Base-by-base conservation (phyloP, 2,113 vertebrate species). In the Tichodroma muraria region DNA sequence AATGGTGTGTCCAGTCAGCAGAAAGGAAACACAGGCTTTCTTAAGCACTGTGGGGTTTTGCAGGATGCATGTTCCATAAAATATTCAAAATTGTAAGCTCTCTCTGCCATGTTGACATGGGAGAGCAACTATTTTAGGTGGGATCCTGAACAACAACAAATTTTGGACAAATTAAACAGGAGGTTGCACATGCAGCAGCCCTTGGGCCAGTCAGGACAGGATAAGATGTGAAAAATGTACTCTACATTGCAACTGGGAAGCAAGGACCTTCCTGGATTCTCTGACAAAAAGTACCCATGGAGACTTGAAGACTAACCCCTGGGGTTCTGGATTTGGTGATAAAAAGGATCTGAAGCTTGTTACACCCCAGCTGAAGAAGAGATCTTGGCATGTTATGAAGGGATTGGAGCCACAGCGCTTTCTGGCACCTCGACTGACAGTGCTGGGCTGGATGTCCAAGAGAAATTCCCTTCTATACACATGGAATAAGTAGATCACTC, bases 71-170 rank as follows among this genome's bases (percentile, higher is more conserved):
- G 10, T 27, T 69, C 47, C 30, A 8, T 38, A 35, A 22, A 2
- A 17, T 9, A 61, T 22, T 72, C 38, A 53, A 60, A 24, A 53
- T 15, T 53, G 11, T 76, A 53, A 68, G 15, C 17, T 4, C 2
- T 53, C 33, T 73, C 9, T 76, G 5, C 35, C 21, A 19, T 9
- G 31, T n/a, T 47, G 47, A 40, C 10, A 7, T 0, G 0, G 28
- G 40, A 81, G 30, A 50, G 20, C 7, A 59, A 5, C 13, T 8
- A 1, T 69, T 82, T 47, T 35, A 82, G 17, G 11, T 35, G 24
- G 21, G 13, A 10, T 60, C 18, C 10, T 47, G 31, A 53, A 18
- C 28, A 31, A 5, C 11, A 54, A 9, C 9, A 60, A 44, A 14
- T 45, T 54, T 76, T 54, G 21, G 11, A 31, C 40, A 54, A 40